Percentiles rank a stretch among this genome's conserved stretches.
Conservation (phyloP, 1,140 invertebrate species). For the Adelges cooleyi region DNA sequence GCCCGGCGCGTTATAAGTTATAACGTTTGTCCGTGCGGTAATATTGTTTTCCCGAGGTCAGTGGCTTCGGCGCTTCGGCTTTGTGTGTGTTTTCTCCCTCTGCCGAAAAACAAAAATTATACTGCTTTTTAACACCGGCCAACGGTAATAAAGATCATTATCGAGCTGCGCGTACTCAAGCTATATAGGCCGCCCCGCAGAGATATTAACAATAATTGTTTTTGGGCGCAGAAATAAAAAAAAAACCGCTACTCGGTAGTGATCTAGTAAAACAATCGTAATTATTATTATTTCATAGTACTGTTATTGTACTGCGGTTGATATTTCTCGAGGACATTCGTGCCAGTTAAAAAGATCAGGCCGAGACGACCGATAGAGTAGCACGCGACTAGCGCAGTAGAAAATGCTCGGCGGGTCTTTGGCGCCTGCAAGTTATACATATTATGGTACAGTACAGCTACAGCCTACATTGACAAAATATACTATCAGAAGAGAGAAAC, state of each 20-base stretch:
- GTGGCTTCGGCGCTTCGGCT: conserved; percentile 3
- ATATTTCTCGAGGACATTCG: too few relatives aligned
- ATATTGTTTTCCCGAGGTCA: conserved; percentile 24
- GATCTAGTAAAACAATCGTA: too few relatives aligned
- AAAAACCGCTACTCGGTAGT: conserved; percentile 4
- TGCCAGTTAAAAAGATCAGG: too few relatives aligned
- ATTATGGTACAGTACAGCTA: too few relatives aligned
- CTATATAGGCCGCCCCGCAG: conserved; percentile 1
- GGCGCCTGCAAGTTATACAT: too few relatives aligned
- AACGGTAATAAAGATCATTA: conserved; percentile 22
- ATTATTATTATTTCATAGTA: too few relatives aligned
- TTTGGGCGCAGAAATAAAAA: neutral
- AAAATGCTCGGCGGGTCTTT: too few relatives aligned
- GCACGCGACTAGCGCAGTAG: too few relatives aligned
- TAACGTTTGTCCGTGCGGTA: neutral
- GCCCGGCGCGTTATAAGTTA: neutral
- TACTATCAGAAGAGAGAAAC: too few relatives aligned
- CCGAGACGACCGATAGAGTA: too few relatives aligned
- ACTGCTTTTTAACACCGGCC: conserved; percentile 9
- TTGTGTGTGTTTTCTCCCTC: neutral
- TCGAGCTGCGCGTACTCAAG: neutral
- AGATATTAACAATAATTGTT: conserved; percentile 18
- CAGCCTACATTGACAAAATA: too few relatives aligned
- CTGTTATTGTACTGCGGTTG: too few relatives aligned
- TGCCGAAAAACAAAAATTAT: conserved; percentile 13